phyloP scores from a whole-genome alignment of 2,113 vertebrate species.

The Cynocephalus volans region DNA sequence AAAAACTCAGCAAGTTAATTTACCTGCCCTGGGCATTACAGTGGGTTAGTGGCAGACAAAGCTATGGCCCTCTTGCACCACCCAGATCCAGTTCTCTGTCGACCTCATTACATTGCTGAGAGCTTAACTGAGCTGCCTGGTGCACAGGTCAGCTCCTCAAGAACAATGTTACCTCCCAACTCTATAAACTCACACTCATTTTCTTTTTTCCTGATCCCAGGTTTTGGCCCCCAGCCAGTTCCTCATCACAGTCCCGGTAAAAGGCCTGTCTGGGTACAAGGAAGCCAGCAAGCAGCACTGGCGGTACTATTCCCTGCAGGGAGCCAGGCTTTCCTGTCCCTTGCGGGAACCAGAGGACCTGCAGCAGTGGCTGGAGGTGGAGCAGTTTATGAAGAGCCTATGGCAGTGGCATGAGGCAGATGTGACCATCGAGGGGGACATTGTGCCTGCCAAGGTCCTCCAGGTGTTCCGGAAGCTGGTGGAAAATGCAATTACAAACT shows the following conservation, averaged over 20 bases:
- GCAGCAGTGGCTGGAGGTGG: slow-evolving; percentile 92
- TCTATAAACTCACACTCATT: background rate
- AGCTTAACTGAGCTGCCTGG: background rate
- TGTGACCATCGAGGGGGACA: slow-evolving; percentile 91
- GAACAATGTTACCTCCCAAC: accelerated
- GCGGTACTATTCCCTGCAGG: slow-evolving; percentile 91
- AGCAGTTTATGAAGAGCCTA: slow-evolving; percentile 91
- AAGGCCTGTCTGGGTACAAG: slow-evolving; percentile 90
- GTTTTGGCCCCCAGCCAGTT: slow-evolving; percentile 91
- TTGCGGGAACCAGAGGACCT: slow-evolving; percentile 91
- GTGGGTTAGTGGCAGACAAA: background rate
- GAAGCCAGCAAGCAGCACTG: slow-evolving; percentile 87
- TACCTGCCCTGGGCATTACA: background rate
- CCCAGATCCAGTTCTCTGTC: background rate
- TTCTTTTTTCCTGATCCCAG: slow-evolving; percentile 84
- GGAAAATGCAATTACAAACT: slow-evolving; percentile 89
- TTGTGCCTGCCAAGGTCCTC: slow-evolving; percentile 92
- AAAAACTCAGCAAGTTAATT: background rate
- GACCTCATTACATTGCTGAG: background rate
- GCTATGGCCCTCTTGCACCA: background rate
- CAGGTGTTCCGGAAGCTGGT: slow-evolving; percentile 90
- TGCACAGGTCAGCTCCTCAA: background rate
- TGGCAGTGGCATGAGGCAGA: slow-evolving; percentile 91
- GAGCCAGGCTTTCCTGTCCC: slow-evolving; percentile 89
- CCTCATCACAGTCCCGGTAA: slow-evolving; percentile 91